Conservation (phyloP, 1,140 invertebrate genomes). For the Bombyx mandarina region DNA sequence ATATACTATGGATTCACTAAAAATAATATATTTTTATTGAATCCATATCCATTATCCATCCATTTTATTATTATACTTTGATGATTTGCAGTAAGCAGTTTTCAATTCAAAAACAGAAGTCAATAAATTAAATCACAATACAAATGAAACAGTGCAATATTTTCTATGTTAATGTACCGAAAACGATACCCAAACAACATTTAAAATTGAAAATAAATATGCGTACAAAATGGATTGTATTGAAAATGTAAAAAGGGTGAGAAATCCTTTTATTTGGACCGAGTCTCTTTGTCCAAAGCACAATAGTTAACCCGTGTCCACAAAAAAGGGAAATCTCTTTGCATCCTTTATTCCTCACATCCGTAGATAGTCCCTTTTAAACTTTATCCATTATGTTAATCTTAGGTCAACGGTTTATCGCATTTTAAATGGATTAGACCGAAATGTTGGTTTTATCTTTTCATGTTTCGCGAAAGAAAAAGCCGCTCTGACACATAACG, state of each 20-base stretch:
- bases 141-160: too few relatives aligned
- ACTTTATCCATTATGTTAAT: slow-evolving; percentile 46
- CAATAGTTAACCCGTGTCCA: slow-evolving; percentile 36
- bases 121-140: too few relatives aligned
- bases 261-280: slow-evolving; percentile 9
- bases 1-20: too few relatives aligned
- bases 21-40: too few relatives aligned
- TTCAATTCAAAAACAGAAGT: too few relatives aligned
- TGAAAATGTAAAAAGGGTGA: too few relatives aligned
- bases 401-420: slow-evolving; percentile 39
- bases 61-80: too few relatives aligned
- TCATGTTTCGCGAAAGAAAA: slow-evolving; percentile 18
- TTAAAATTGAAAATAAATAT: not conserved
- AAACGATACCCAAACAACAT: not conserved
- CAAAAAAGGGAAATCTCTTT: slow-evolving; percentile 38
- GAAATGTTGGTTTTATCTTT: slow-evolving; percentile 24
- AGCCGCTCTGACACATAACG: slow-evolving; percentile 12
- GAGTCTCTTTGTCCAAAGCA: slow-evolving; percentile 30
- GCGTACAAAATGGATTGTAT: not conserved
- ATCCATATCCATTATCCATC: too few relatives aligned
- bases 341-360: slow-evolving; percentile 30
- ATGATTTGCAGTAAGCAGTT: too few relatives aligned
- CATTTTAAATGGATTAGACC: slow-evolving; percentile 36
- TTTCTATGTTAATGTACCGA: not conserved
- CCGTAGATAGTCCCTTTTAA: slow-evolving; percentile 39